Percentiles rank a stretch among this genome's conserved stretches.
Evolutionary conservation across 30 jellyfish, hydroid and myxozoan genomes (phyloP).

Genomic region (Cassiopea andromeda): DNA sequence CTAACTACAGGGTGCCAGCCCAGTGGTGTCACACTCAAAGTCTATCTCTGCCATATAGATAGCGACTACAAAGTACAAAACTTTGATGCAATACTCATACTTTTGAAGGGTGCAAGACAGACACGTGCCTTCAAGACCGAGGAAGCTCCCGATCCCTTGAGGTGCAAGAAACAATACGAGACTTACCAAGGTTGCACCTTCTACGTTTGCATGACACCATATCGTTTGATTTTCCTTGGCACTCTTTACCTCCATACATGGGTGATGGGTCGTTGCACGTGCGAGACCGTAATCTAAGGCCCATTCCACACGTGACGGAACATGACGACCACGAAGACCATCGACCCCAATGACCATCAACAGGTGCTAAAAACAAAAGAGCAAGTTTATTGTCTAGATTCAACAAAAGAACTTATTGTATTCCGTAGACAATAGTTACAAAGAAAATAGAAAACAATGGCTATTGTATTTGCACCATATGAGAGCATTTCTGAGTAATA

Average conservation of each 20-base stretch:
- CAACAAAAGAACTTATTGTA: background rate
- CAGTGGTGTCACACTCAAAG: background rate
- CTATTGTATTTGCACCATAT: no score
- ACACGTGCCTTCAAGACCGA: no score
- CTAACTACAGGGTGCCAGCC: background rate
- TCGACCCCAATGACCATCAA: constrained; percentile 85
- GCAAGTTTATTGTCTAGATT: no score
- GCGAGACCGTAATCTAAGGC: constrained; percentile 51
- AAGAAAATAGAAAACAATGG: no score
- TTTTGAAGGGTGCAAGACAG: no score
- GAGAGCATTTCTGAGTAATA: no score
- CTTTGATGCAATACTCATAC: no score
- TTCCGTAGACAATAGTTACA: background rate
- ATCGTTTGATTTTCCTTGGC: constrained; percentile 47
- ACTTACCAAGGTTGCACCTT: constrained; percentile 61
- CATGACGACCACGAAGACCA: constrained; percentile 84
- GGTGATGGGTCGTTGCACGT: constrained; percentile 77
- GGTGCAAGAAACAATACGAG: background rate
- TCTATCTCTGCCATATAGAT: no score
- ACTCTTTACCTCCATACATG: constrained; percentile 57
- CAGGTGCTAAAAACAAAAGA: constrained; percentile 50
- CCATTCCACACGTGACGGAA: constrained; percentile 70
- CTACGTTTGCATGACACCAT: constrained; percentile 28
- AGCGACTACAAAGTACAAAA: no score
- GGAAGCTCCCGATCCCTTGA: no score